A percentile compares a stretch with the other conserved stretches of the same genome.
Evolutionary conservation across 2,113 vertebrate species (phyloP).

Genomic region (Silurus asotus): DNA sequence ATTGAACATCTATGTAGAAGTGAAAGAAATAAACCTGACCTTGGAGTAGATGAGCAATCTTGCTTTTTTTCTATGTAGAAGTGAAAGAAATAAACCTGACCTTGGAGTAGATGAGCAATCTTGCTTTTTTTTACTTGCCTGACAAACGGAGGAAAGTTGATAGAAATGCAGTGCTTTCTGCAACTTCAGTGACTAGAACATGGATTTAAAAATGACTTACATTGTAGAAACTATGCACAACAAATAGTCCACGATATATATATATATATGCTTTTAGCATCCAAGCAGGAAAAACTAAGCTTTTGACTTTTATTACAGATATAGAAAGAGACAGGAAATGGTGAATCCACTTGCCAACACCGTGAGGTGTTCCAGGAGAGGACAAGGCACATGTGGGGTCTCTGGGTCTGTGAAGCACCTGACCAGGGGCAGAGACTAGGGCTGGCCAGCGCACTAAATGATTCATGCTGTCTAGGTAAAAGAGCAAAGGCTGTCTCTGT

Average conservation of each 20-base stretch:
- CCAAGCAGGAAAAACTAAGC: too few relatives aligned
- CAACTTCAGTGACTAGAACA: not conserved
- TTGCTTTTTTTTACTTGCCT: not conserved
- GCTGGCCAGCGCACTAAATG: constrained; percentile 46
- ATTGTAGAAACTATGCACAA: not conserved
- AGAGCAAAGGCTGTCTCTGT: constrained; percentile 43
- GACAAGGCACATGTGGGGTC: not conserved
- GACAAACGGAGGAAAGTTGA: not conserved
- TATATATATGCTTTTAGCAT: not conserved
- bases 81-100: not conserved
- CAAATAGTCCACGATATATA: not conserved
- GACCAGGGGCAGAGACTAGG: constrained; percentile 41
- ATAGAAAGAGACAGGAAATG: not conserved
- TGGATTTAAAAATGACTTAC: not conserved
- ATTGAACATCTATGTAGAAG: constrained; percentile 1
- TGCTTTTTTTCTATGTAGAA: not conserved
- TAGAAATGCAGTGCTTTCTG: not conserved
- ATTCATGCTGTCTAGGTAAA: constrained; percentile 56
- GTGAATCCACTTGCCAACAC: constrained; percentile 17
- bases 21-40: not conserved
- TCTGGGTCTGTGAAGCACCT: constrained; percentile 26
- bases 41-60: not conserved
- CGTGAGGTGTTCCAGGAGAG: constrained; percentile 13
- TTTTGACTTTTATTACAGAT: constrained; percentile 12
- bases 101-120: not conserved